These are phyloP conservation scores for Stigmatopora nigra DNA, from an alignment of 2,113 vertebrate genomes.

Conservation along the genomic window DNA sequence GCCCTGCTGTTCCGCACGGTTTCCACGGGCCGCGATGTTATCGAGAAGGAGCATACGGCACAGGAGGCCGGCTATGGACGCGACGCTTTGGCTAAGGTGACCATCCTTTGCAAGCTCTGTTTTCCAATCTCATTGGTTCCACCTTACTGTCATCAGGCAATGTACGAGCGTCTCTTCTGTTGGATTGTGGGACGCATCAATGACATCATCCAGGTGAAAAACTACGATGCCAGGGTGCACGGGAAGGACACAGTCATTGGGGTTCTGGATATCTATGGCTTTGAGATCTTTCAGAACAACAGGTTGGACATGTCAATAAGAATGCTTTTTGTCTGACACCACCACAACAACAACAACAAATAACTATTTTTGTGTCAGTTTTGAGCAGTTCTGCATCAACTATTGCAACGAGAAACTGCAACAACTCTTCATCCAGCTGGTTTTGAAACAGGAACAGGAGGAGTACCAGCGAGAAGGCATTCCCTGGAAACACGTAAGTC, in stretches of 20 bases:
- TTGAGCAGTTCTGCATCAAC: slow-evolving; percentile 98
- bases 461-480: slow-evolving; percentile 96
- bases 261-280: slow-evolving; percentile 96
- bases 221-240: slow-evolving; percentile 81
- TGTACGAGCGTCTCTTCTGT: slow-evolving; percentile 94
- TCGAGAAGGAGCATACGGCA: slow-evolving; percentile 91
- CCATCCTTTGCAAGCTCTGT: not conserved
- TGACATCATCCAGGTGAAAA: slow-evolving; percentile 87
- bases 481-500: slow-evolving; percentile 89
- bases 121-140: not conserved
- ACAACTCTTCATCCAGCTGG: slow-evolving; percentile 97
- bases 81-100: slow-evolving; percentile 91
- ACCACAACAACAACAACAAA: not conserved
- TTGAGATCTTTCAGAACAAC: slow-evolving; percentile 98
- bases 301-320: slow-evolving; percentile 58
- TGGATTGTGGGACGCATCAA: slow-evolving; percentile 97
- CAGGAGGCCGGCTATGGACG: slow-evolving; percentile 90
- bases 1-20: slow-evolving; percentile 89
- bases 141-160: slow-evolving; percentile 71
- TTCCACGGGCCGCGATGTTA: slow-evolving; percentile 88
- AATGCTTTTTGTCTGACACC: not conserved
- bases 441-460: slow-evolving; percentile 93
- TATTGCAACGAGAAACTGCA: slow-evolving; percentile 98
- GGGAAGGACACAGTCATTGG: slow-evolving; percentile 97
- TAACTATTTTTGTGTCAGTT: slow-evolving; percentile 61